Evolutionary conservation across 92 coral and sea anemone genomes (phyloP).

Genomic region (Palythoa grandis): DNA sequence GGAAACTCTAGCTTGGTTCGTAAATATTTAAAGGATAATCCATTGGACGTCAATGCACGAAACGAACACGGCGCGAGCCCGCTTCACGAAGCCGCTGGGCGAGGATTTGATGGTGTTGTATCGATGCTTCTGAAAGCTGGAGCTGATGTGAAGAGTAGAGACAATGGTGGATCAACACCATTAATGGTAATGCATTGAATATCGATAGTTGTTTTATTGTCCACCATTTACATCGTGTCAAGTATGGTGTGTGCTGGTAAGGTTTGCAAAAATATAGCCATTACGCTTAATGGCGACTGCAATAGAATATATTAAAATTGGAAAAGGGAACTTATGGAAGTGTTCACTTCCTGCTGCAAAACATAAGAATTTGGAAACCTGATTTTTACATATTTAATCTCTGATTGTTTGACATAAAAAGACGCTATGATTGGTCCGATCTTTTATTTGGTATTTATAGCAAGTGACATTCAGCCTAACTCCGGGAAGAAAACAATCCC

Average conservation of each 20-base stretch:
- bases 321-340: not conserved
- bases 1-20: conserved; percentile 77
- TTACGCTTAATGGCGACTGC: conserved; percentile 1
- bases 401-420: too few relatives aligned
- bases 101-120: conserved; percentile 77
- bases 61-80: conserved; percentile 91
- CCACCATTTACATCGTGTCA: not conserved
- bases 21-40: conserved; percentile 75
- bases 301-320: not conserved
- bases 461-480: too few relatives aligned
- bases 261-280: not conserved
- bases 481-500: too few relatives aligned
- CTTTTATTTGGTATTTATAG: too few relatives aligned
- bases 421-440: too few relatives aligned
- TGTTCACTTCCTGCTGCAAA: not conserved
- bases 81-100: conserved; percentile 78
- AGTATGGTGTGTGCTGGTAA: not conserved
- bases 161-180: conserved; percentile 85
- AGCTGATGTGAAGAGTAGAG: conserved; percentile 90
- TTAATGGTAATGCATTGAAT: conserved; percentile 66
- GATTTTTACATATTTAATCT: not conserved
- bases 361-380: not conserved
- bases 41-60: conserved; percentile 74
- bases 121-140: conserved; percentile 72
- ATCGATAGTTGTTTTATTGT: not conserved